These are phyloP conservation scores for Luperina nickerlii DNA, from an alignment of 2,888 invertebrate genomes.

Conservation along the genomic window DNA sequence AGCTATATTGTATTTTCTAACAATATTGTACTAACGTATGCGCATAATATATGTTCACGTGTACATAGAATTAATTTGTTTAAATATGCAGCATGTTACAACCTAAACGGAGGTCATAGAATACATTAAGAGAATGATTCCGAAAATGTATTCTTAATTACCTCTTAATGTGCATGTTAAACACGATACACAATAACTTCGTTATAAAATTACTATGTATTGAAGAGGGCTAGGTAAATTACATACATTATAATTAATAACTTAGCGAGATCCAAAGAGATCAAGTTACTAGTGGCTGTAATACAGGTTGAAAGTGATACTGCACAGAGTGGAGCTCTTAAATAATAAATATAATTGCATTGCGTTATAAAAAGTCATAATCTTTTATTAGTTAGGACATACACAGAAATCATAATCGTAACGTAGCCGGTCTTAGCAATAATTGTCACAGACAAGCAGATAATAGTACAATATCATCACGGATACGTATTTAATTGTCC, in stretches of 20 bases:
- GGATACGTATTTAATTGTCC: constrained; percentile 52
- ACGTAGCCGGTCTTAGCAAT: constrained; percentile 49
- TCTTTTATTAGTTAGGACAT: constrained; percentile 41
- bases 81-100: constrained; percentile 28
- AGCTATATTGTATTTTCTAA: constrained; percentile 49
- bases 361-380: constrained; percentile 51
- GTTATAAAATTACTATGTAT: constrained; percentile 43
- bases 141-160: constrained; percentile 54
- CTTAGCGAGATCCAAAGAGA: constrained; percentile 28
- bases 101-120: constrained; percentile 40
- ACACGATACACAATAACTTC: constrained; percentile 30
- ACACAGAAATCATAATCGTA: constrained; percentile 36
- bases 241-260: constrained; percentile 21
- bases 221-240: constrained; percentile 30
- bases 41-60: constrained; percentile 37
- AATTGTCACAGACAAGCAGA: constrained; percentile 51
- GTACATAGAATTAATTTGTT: constrained; percentile 42
- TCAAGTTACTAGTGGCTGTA: constrained; percentile 33
- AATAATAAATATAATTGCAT: constrained; percentile 46
- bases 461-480: constrained; percentile 56
- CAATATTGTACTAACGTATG: constrained; percentile 27
- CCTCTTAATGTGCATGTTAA: constrained; percentile 33
- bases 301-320: constrained; percentile 23
- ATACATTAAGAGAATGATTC: constrained; percentile 50
- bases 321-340: constrained; percentile 21